Evolutionary conservation across 2,888 invertebrate species (phyloP), one percentile per base, ranked within the genome.

Genomic region (Orthosia gothica): DNA sequence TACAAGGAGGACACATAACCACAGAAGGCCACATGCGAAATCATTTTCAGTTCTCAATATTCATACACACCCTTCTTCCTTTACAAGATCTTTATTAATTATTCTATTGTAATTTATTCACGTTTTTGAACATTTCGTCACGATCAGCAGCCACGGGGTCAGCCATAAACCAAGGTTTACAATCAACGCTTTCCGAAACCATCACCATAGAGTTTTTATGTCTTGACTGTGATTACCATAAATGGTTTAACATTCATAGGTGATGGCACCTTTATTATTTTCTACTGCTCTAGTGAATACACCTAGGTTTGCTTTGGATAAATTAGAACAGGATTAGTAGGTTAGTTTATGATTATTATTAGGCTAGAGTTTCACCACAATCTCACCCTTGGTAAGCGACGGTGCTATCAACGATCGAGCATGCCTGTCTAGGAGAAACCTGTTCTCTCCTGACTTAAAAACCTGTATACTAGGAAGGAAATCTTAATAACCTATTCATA

Each of bases 221-320:
- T 71, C 70, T 77, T 67, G 65, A 66, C 66, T 74, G 69, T 70
- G 72, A 83, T 79, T 76, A 80, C 64, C 75, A 73, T 86, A 84
- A 82, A 76, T 76, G 70, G 62, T 85, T 83, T 82, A 76, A 86
- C 59, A 81, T 81, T 73, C 76, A 72, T 57, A 76, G 54, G 71
- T 75, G 81, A 71, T 76, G 70, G 64, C 57, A 70, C 65, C 40
- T 79, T 76, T 79, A 72, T 72, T 47, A 26, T 59, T 52, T 23
- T 70, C 13, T n/a, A 23, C 20, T 32, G 23, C 18, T 26, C 69
- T 74, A 81, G 67, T 64, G 5, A 54, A 49, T 0, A 12, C 52
- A 11, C 45, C 52, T 54, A 70, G 68, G 12, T 63, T 68, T 50
- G 20, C 55, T 68, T 64, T 64, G 2, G 15, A 47, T 12, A 69